phyloP scores from a whole-genome alignment of 2,797 vertebrate species.

The Eulemur rubriventer region DNA sequence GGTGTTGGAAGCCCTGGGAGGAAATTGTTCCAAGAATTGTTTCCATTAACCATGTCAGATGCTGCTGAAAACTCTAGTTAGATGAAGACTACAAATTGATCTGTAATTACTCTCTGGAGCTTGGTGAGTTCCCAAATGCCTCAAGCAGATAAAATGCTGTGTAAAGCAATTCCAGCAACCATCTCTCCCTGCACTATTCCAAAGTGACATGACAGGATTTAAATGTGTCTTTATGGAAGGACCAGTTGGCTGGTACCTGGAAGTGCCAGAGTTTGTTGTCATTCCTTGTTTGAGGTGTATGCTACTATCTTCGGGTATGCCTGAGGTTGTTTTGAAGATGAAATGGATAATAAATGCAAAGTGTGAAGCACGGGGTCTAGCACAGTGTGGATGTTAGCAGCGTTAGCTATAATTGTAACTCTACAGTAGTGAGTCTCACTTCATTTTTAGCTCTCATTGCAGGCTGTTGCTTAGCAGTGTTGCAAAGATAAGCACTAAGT shows the following conservation, averaged over 20 bases:
- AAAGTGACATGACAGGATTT: background rate
- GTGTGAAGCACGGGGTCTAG: background rate
- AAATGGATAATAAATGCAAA: background rate
- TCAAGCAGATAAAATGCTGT: background rate
- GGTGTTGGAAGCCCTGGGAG: background rate
- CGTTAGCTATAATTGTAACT: background rate
- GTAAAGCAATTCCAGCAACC: background rate
- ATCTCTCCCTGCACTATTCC: background rate
- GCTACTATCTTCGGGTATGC: background rate
- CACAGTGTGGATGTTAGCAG: background rate
- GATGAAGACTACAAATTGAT: background rate
- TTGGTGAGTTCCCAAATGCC: background rate
- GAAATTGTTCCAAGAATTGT: background rate
- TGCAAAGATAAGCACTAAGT: constrained; percentile 50
- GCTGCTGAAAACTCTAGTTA: background rate
- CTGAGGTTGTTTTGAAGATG: background rate
- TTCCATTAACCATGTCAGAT: background rate
- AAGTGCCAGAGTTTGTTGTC: background rate
- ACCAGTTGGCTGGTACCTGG: background rate
- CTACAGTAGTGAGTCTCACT: background rate
- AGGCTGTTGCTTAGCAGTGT: constrained; percentile 42
- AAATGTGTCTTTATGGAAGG: background rate
- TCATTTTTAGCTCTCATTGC: constrained; percentile 45
- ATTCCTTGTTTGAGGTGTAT: background rate
- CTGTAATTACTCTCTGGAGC: background rate